A percentile compares a stretch with the other conserved stretches of the same genome.
phyloP scores from a whole-genome alignment of 92 coral and sea anemone species.

The Paragorgia papillata region DNA sequence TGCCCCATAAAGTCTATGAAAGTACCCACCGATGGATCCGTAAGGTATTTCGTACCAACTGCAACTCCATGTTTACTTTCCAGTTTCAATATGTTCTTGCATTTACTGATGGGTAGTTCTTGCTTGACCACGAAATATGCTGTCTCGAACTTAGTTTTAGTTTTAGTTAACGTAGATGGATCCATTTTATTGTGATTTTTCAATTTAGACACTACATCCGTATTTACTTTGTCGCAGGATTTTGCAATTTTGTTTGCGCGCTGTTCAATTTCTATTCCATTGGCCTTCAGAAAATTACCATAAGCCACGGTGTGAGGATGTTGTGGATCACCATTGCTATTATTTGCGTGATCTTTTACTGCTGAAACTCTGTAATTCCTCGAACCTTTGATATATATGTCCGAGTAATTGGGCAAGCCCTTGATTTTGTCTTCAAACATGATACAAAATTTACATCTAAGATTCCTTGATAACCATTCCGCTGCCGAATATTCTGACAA shows the following conservation, averaged over 20 bases:
- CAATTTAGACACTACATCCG: slow-evolving; percentile 19
- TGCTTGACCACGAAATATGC: slow-evolving; percentile 46
- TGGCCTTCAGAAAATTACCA: slow-evolving; percentile 37
- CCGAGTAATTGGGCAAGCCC: slow-evolving; percentile 47
- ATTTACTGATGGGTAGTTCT: slow-evolving; percentile 44
- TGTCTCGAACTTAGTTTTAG: slow-evolving; percentile 48
- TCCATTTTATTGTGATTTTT: slow-evolving; percentile 36
- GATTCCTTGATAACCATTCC: slow-evolving; percentile 55
- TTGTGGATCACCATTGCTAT: slow-evolving; percentile 48
- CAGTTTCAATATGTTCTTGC: slow-evolving; percentile 42
- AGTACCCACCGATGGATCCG: no score
- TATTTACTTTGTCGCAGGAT: slow-evolving; percentile 35
- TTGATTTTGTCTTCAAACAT: slow-evolving; percentile 50
- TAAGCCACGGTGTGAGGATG: slow-evolving; percentile 33
- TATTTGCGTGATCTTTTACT: slow-evolving; percentile 48
- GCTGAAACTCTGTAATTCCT: slow-evolving; percentile 50
- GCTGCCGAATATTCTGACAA: slow-evolving; percentile 51
- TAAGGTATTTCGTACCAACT: slow-evolving; percentile 39
- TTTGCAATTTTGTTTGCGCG: slow-evolving; percentile 32
- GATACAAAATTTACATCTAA: slow-evolving; percentile 54
- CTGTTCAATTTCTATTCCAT: slow-evolving; percentile 42
- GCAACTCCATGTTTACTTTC: slow-evolving; percentile 49
- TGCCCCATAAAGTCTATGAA: no score
- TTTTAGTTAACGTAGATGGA: slow-evolving; percentile 47
- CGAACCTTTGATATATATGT: slow-evolving; percentile 45